Percentiles rank a stretch among this genome's conserved stretches.
Evolutionary conservation across 2,113 vertebrate species (phyloP).

Genomic region (Rhinichthys klamathensis): DNA sequence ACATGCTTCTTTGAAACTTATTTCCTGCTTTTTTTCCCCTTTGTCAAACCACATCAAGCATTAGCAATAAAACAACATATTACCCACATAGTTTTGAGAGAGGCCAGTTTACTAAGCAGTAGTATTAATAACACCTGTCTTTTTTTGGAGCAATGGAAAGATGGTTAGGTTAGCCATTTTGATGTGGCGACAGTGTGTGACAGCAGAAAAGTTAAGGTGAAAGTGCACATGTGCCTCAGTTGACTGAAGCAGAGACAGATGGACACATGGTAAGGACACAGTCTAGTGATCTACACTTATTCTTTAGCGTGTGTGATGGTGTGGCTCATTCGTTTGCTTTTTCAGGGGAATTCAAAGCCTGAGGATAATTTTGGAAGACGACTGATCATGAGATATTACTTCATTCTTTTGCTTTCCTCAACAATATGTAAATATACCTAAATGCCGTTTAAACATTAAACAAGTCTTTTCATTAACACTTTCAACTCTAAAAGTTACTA

Average conservation of each 20-base stretch:
- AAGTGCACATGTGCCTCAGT: not conserved
- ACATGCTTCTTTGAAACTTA: not conserved
- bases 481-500: not conserved
- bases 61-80: not conserved
- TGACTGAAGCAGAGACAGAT: not conserved
- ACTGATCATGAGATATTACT: not conserved
- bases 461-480: not conserved
- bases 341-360: not conserved
- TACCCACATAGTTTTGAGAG: not conserved
- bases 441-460: not conserved
- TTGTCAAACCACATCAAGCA: not conserved
- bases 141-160: not conserved
- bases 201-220: not conserved
- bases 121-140: not conserved
- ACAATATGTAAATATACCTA: not conserved
- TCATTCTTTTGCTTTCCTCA: not conserved
- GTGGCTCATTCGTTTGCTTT: not conserved
- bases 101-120: not conserved
- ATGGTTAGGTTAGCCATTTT: not conserved
- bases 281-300: not conserved
- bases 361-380: not conserved
- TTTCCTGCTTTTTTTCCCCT: not conserved
- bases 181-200: not conserved
- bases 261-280: not conserved
- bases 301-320: not conserved